A percentile compares a stretch with the other conserved stretches of the same genome.
These are phyloP conservation scores for Narcine bancroftii DNA, from an alignment of 2,113 vertebrate genomes.

Conservation along the genomic window DNA sequence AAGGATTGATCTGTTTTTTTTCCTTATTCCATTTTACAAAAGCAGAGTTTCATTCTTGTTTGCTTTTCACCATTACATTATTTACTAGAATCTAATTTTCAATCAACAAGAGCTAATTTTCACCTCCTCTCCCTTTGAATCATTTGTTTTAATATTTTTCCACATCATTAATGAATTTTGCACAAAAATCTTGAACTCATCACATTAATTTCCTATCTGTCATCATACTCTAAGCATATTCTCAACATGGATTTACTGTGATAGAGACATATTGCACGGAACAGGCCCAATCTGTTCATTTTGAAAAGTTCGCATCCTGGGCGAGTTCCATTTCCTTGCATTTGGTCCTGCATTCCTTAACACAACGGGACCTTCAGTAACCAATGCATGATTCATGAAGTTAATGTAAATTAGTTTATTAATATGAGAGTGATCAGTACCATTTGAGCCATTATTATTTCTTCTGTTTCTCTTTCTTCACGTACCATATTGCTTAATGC, in stretches of 20 bases:
- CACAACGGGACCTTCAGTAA: too few species aligned
- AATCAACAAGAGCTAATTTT: background rate
- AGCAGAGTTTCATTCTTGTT: background rate
- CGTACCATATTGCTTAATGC: background rate
- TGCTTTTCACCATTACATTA: background rate
- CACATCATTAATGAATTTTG: background rate
- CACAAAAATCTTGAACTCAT: background rate
- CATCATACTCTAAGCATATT: background rate
- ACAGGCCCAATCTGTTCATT: too few species aligned
- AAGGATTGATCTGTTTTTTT: background rate
- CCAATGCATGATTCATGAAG: background rate
- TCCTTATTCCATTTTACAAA: background rate
- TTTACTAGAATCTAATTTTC: background rate
- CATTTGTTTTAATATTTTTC: background rate
- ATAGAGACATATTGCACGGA: too few species aligned
- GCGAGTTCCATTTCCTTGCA: too few species aligned
- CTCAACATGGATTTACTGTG: background rate
- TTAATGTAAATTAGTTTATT: background rate
- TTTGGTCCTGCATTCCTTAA: too few species aligned
- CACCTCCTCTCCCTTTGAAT: background rate
- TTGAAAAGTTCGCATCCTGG: too few species aligned
- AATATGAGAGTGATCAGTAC: background rate
- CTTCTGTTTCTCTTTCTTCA: background rate
- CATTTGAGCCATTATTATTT: background rate
- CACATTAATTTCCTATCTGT: background rate